Evolutionary conservation across 2,113 vertebrate species (phyloP).

Genomic region (Scopus umbretta): DNA sequence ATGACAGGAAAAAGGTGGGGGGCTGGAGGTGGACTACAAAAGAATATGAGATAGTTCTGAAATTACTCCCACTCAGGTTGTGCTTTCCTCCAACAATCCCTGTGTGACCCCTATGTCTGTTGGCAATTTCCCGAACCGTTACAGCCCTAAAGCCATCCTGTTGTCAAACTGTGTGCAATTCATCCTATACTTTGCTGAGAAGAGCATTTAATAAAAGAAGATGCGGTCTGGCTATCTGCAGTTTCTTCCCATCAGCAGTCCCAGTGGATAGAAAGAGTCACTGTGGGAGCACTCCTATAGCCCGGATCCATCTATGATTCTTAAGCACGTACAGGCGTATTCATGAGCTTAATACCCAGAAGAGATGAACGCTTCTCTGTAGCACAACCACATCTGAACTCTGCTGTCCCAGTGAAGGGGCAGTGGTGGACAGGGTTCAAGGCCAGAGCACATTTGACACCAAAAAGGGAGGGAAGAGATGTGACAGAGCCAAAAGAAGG

Average conservation of each 20-base stretch:
- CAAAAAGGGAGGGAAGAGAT: neutral
- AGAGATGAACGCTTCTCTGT: neutral
- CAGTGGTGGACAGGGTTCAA: neutral
- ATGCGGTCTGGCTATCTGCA: neutral
- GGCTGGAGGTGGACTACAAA: neutral
- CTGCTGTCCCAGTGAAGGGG: neutral
- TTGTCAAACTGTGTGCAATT: neutral
- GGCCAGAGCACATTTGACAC: neutral
- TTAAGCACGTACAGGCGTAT: neutral
- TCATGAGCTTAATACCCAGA: neutral
- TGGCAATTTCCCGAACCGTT: neutral
- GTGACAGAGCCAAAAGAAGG: neutral
- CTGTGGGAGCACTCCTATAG: neutral
- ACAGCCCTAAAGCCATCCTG: neutral
- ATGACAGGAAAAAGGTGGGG: neutral
- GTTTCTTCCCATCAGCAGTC: neutral
- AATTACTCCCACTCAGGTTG: neutral
- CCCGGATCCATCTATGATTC: neutral
- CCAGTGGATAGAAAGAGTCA: neutral
- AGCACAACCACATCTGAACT: neutral
- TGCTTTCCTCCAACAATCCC: neutral
- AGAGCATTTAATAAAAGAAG: neutral
- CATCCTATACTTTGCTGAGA: neutral
- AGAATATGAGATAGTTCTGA: neutral
- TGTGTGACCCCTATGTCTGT: neutral